These are phyloP conservation scores for Schizaphis graminum DNA, from an alignment of 2,888 invertebrate species.

Conservation along the genomic window DNA sequence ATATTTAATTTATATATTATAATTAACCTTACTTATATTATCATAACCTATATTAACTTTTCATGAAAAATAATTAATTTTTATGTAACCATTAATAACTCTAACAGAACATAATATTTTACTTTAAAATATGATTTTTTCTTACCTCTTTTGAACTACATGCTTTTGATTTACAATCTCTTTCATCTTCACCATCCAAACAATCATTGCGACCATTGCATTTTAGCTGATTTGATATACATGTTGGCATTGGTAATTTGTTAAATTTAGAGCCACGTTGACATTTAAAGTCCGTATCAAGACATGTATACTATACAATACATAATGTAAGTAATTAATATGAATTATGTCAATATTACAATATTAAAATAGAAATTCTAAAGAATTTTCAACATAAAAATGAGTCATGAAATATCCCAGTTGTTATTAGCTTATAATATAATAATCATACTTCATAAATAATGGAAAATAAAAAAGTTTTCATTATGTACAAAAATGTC, in stretches of 20 bases:
- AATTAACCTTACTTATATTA: background rate
- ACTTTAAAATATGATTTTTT: background rate
- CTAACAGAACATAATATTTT: constrained; percentile 71
- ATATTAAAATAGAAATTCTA: background rate
- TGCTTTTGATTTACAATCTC: constrained; percentile 78
- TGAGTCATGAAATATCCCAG: background rate
- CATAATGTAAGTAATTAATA: background rate
- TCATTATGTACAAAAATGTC: background rate
- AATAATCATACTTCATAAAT: background rate
- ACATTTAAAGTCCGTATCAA: constrained; percentile 80
- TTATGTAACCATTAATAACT: constrained; percentile 72
- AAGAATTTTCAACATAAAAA: background rate
- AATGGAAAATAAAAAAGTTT: constrained; percentile 60
- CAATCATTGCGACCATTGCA: constrained; percentile 84
- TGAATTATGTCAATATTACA: background rate
- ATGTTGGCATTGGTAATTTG: constrained; percentile 72
- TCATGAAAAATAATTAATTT: background rate
- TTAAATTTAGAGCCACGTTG: constrained; percentile 73
- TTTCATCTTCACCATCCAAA: constrained; percentile 80
- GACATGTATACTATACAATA: constrained; percentile 76
- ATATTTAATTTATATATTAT: background rate
- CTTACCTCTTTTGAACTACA: constrained; percentile 77
- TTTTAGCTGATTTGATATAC: constrained; percentile 76
- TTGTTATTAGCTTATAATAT: background rate
- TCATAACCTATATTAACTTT: background rate